These are phyloP conservation scores for Spermophilus dauricus DNA, from an alignment of 2,113 vertebrate species.

Conservation along the genomic window DNA sequence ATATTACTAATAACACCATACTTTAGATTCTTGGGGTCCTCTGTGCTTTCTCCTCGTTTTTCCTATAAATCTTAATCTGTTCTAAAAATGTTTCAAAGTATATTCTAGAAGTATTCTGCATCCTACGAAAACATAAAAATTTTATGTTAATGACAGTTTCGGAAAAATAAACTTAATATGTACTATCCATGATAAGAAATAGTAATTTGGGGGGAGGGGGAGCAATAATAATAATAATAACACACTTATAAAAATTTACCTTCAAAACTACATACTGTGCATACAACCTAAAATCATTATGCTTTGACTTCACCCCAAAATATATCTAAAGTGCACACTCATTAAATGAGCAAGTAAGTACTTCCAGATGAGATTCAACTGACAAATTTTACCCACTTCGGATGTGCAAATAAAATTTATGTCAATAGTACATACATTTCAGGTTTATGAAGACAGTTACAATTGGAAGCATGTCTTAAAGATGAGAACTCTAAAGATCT, in stretches of 20 bases:
- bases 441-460: neutral
- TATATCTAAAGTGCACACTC: neutral
- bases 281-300: slow-evolving; percentile 11
- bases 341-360: neutral
- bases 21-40: neutral
- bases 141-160: neutral
- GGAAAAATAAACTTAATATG: slow-evolving; percentile 2
- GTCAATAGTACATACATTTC: neutral
- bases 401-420: neutral
- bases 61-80: neutral
- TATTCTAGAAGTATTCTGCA: neutral
- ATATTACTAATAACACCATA: neutral
- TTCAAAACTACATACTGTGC: slow-evolving; percentile 15
- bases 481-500: neutral
- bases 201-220: neutral
- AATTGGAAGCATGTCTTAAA: slow-evolving; percentile 41
- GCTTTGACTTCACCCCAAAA: neutral
- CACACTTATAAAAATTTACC: neutral
- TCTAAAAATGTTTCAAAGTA: neutral
- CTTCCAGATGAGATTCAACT: neutral
- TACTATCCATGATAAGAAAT: neutral
- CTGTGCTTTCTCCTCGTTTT: neutral
- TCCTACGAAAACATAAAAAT: slow-evolving; percentile 26
- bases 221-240: neutral
- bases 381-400: neutral